Evolutionary conservation across 2,113 vertebrate species (phyloP).

Genomic region (Himantopus leucocephalus): DNA sequence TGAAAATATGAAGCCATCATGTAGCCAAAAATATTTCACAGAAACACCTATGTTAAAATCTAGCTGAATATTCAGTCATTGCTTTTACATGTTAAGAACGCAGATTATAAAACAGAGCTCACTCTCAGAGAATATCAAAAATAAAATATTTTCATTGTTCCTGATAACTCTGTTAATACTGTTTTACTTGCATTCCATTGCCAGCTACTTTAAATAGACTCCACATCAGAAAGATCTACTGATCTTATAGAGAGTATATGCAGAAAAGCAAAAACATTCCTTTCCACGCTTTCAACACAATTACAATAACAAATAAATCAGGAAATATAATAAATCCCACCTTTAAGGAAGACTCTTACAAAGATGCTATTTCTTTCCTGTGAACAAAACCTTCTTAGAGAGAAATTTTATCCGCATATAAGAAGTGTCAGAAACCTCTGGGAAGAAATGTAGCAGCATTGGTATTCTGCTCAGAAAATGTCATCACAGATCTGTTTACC

Average conservation of each 20-base stretch:
- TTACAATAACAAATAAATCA: neutral
- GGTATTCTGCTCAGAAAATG: conserved; percentile 82
- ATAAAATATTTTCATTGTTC: neutral
- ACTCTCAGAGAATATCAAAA: neutral
- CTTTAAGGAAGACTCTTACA: conserved; percentile 64
- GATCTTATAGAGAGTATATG: neutral
- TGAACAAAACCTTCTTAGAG: conserved; percentile 52
- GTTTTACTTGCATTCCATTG: neutral
- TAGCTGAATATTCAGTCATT: neutral
- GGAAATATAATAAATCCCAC: conserved; percentile 57
- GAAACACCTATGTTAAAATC: neutral
- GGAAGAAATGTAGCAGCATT: conserved; percentile 73
- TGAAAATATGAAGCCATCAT: neutral
- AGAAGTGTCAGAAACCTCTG: conserved; percentile 73
- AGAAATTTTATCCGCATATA: conserved; percentile 59
- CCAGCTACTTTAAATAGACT: conserved; percentile 20
- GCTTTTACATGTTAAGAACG: neutral
- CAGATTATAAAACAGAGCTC: conserved; percentile 5
- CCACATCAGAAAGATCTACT: conserved; percentile 4
- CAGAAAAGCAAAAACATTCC: conserved; percentile 10
- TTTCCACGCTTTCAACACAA: neutral
- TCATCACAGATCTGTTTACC: conserved; percentile 83
- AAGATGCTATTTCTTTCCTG: conserved; percentile 38
- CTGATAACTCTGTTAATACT: neutral
- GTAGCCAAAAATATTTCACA: conserved; percentile 23